Percentiles rank a stretch among this genome's conserved stretches.
These are phyloP conservation scores for Thamnophis elegans DNA, from an alignment of 2,797 vertebrate species.

Conservation along the genomic window DNA sequence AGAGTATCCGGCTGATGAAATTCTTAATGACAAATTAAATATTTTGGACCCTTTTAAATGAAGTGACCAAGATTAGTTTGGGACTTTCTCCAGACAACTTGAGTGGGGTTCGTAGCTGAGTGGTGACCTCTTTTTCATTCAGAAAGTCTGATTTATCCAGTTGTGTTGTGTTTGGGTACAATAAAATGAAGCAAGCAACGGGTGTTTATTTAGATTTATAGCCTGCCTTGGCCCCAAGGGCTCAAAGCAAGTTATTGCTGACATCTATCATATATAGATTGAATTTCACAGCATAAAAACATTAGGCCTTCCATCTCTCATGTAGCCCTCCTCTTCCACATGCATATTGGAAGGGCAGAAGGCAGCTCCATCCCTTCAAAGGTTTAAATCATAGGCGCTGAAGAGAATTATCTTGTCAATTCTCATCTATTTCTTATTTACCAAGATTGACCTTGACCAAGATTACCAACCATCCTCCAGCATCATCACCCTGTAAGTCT, in stretches of 20 bases:
- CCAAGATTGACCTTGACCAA: background rate
- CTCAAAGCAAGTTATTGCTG: constrained; percentile 3
- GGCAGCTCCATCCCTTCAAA: background rate
- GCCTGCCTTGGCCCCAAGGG: background rate
- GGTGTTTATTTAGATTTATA: constrained; percentile 1
- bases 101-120: background rate
- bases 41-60: background rate
- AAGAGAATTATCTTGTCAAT: background rate
- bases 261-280: background rate
- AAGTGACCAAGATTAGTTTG: background rate
- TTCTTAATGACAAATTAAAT: background rate
- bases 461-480: background rate
- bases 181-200: background rate
- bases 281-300: constrained; percentile 6
- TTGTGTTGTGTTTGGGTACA: background rate
- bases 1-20: background rate
- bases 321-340: background rate
- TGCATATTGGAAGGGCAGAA: background rate
- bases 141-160: background rate
- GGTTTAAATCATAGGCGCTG: constrained; percentile 7
- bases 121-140: background rate
- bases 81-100: background rate
- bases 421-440: background rate
- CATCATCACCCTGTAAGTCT: background rate
- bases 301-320: background rate